Evolutionary conservation across 2,888 invertebrate species (phyloP), one percentile per base, ranked within the genome.

Genomic region (Apomyelois bistriatella): DNA sequence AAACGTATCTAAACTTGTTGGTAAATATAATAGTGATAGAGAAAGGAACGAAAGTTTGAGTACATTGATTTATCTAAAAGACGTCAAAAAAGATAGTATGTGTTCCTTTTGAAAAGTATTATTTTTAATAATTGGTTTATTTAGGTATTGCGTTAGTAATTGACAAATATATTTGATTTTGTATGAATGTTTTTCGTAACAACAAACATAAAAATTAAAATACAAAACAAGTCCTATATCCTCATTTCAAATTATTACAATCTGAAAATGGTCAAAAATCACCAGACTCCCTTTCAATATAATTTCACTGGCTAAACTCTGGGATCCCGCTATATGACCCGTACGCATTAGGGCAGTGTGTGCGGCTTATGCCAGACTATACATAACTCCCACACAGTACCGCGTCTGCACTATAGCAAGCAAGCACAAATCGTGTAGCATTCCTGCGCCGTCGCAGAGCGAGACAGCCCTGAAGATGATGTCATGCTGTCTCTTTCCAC

Each of bases 291-390:
- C 90, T 90, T 90, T 90, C 90, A 81, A 83, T 89, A 80, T 87
- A 85, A 89, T 90, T 90, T 90, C 90, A 89, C 90, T 89, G 85
- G 72, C 87, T 88, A 87, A 88, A 88, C 88, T 86, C 78, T 72
- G 83, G 72, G 76, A 82, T 90, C 88, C 90, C 90, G 90, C 90
- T 90, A 90, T 71, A 82, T 85, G 90, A 90, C 90, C 89, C 88
- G 80, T 81, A 88, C 88, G 85, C 89, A 88, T 89, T 88, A 87
- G 89, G 89, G 87, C 89, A 89, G 85, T 89, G 88, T 88, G 89
- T 88, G 89, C 85, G 77, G 77, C 76, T 77, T 80, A 80, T 80
- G 72, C 43, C 42, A 22, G 43, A 35, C 36, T 36, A 79, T 77
- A 84, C 76, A 75, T 76, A 77, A 73, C 76, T 74, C 78, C 72